Conservation (phyloP, 53 echinoderm and acorn worm genomes). For the Holothuria leucospilota region DNA sequence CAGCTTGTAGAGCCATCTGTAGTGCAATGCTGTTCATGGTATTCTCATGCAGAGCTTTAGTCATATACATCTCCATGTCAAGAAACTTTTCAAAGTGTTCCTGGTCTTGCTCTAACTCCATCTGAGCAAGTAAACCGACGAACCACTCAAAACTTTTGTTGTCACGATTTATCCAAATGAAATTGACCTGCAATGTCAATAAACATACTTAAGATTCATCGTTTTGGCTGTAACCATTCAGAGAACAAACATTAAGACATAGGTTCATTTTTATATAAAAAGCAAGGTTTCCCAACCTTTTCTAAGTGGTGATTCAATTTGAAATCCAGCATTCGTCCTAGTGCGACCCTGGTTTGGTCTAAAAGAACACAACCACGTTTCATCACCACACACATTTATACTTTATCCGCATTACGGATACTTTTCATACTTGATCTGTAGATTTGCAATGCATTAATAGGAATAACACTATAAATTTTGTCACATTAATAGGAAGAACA, state of each 20-base stretch:
- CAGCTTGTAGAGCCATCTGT: constrained; percentile 78
- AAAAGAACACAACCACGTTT: no score
- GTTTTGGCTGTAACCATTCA: neutral
- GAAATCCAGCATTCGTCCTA: no score
- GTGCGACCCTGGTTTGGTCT: no score
- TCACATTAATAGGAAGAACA: no score
- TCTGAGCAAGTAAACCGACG: constrained; percentile 63
- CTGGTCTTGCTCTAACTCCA: constrained; percentile 69
- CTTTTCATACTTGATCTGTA: no score
- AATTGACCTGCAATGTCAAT: constrained; percentile 65
- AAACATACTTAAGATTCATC: neutral
- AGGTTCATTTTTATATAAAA: neutral
- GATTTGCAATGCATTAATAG: no score
- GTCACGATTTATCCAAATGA: constrained; percentile 80
- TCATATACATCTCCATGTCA: constrained; percentile 83
- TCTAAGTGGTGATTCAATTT: no score
- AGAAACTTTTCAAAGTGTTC: constrained; percentile 67
- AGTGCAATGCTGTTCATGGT: constrained; percentile 76
- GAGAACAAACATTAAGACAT: neutral
- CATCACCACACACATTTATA: no score
- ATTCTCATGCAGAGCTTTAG: constrained; percentile 28
- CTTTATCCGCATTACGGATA: no score
- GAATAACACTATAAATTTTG: no score
- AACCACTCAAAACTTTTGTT: constrained; percentile 85
- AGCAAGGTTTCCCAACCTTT: neutral